Conservation (phyloP, 2,113 vertebrate genomes). For the Uria lomvia region DNA sequence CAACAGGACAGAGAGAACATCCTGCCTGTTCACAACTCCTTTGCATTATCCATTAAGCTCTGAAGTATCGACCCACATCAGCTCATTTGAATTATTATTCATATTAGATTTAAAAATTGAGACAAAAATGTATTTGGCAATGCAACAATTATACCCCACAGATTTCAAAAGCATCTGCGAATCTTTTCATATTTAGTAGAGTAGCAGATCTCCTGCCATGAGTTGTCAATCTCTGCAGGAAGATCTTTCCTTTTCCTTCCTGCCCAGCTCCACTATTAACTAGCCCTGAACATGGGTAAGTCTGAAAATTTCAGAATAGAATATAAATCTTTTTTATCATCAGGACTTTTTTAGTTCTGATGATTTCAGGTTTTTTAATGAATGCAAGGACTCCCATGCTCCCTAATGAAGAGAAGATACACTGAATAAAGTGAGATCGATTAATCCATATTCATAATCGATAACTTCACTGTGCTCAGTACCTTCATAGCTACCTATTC, state of each 20-base stretch:
- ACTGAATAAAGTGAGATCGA: background rate
- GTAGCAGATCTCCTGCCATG: background rate
- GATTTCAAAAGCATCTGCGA: background rate
- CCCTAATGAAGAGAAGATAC: background rate
- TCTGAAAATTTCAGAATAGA: background rate
- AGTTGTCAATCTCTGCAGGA: background rate
- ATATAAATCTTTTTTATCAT: background rate
- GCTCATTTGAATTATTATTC: background rate
- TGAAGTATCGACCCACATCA: background rate
- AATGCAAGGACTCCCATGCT: background rate
- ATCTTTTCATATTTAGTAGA: background rate
- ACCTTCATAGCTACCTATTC: background rate
- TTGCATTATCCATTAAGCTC: background rate
- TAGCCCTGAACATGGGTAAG: background rate
- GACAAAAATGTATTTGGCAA: background rate
- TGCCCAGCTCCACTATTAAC: background rate
- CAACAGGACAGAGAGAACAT: background rate
- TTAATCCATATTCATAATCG: background rate
- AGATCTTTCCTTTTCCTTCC: background rate
- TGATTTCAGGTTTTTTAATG: background rate
- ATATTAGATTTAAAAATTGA: background rate
- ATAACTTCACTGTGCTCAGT: background rate
- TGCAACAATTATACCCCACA: background rate
- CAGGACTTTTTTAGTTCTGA: background rate
- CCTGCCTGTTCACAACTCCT: background rate